Evolutionary conservation across 2,113 vertebrate genomes (phyloP).

Genomic region (Mesitornis unicolor): DNA sequence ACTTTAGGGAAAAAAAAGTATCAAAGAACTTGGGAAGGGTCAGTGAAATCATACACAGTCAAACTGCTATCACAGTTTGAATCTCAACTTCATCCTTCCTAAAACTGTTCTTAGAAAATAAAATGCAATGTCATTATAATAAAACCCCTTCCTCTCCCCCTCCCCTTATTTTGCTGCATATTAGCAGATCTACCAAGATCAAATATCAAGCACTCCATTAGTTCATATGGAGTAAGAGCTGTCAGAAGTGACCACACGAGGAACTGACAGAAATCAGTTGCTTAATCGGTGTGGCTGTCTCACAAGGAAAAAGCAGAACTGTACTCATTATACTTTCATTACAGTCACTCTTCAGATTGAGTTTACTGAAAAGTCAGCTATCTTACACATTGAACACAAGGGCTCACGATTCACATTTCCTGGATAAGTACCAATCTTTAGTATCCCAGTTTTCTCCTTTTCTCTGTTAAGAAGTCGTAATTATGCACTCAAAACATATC

Average conservation of each 20-base stretch:
- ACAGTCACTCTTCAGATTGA: neutral
- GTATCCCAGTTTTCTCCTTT: neutral
- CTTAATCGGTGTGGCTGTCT: neutral
- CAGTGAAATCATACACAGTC: neutral
- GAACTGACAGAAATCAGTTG: neutral
- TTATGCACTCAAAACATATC: neutral
- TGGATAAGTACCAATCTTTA: neutral
- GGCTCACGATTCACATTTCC: neutral
- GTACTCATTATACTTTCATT: neutral
- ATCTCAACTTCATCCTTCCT: neutral
- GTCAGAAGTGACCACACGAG: neutral
- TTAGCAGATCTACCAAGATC: neutral
- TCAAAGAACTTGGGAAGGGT: neutral
- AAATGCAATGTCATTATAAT: neutral
- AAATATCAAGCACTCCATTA: neutral
- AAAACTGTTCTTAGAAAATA: neutral
- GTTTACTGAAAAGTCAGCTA: neutral
- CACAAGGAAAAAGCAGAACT: neutral
- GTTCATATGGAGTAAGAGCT: neutral
- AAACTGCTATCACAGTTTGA: neutral
- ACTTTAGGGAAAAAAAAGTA: neutral
- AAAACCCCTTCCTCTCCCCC: neutral
- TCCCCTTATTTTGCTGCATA: neutral
- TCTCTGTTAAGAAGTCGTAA: neutral
- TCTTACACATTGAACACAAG: neutral